These are phyloP conservation scores for Panulirus ornatus DNA, from an alignment of 1,140 invertebrate species.

Conservation along the genomic window DNA sequence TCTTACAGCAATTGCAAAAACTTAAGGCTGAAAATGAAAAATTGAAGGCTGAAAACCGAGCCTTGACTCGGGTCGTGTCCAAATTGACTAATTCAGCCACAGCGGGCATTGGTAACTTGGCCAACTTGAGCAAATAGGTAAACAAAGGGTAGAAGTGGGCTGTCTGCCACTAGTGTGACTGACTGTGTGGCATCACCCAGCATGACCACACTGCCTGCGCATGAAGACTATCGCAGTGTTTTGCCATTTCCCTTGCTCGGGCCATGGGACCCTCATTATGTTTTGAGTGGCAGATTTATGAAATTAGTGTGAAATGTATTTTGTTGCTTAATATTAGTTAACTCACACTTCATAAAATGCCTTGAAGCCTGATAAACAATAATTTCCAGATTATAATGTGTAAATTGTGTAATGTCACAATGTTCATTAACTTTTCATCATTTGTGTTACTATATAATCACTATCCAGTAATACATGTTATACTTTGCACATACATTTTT, in stretches of 20 bases:
- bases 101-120: conserved; percentile 67
- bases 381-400: background rate
- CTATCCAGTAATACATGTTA: background rate
- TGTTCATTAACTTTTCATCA: background rate
- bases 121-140: conserved; percentile 71
- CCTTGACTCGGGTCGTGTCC: conserved; percentile 95
- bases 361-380: conserved; percentile 13
- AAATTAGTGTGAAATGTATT: conserved; percentile 24
- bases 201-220: conserved; percentile 66
- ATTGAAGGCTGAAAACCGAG: conserved; percentile 96
- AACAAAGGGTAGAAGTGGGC: conserved; percentile 53
- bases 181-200: conserved; percentile 50
- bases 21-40: conserved; percentile 97
- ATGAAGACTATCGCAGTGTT: conserved; percentile 33
- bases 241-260: conserved; percentile 40
- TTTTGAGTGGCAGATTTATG: conserved; percentile 38
- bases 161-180: conserved; percentile 57
- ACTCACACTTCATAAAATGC: conserved; percentile 48
- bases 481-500: background rate
- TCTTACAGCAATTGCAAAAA: conserved; percentile 97
- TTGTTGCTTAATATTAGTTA: conserved; percentile 53
- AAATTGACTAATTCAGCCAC: conserved; percentile 91
- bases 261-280: conserved; percentile 21
- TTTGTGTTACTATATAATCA: background rate
- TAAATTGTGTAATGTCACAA: background rate